phyloP scores from a whole-genome alignment of 1,140 invertebrate species.

The Hyles vespertilio region DNA sequence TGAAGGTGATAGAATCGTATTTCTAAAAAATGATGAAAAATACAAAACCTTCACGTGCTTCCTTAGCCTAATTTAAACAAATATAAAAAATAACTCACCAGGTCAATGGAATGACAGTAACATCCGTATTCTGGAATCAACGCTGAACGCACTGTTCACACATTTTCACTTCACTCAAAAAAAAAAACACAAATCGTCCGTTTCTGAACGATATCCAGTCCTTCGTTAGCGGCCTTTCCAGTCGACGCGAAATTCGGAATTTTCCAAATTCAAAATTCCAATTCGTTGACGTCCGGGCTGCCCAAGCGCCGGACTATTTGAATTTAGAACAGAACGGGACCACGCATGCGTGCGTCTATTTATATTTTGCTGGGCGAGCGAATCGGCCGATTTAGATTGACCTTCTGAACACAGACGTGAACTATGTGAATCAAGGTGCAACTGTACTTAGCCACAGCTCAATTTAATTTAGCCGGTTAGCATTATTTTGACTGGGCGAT shows the following conservation, averaged over 20 bases:
- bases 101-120: conserved; percentile 17
- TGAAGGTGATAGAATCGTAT: too few species aligned
- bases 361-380: conserved; percentile 52
- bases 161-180: conserved; percentile 43
- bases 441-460: conserved; percentile 19
- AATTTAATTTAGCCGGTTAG: conserved; percentile 11
- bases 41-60: too few species aligned
- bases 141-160: conserved; percentile 57
- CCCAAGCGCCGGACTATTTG: conserved; percentile 47
- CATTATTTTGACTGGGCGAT: conserved; percentile 33
- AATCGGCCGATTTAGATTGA: conserved; percentile 27
- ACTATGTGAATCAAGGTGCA: background rate
- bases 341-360: conserved; percentile 46
- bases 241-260: conserved; percentile 35
- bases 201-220: conserved; percentile 1
- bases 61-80: too few species aligned
- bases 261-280: conserved; percentile 34
- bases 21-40: too few species aligned
- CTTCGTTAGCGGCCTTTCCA: conserved; percentile 47
- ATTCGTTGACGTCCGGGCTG: conserved; percentile 49
- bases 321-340: conserved; percentile 46
- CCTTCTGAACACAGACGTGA: conserved; percentile 10
- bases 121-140: conserved; percentile 29
- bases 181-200: conserved; percentile 20
- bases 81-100: conserved; percentile 29